These are phyloP conservation scores for Sinhomidia bicolor DNA, from an alignment of 2,888 invertebrate species.

Conservation along the genomic window DNA sequence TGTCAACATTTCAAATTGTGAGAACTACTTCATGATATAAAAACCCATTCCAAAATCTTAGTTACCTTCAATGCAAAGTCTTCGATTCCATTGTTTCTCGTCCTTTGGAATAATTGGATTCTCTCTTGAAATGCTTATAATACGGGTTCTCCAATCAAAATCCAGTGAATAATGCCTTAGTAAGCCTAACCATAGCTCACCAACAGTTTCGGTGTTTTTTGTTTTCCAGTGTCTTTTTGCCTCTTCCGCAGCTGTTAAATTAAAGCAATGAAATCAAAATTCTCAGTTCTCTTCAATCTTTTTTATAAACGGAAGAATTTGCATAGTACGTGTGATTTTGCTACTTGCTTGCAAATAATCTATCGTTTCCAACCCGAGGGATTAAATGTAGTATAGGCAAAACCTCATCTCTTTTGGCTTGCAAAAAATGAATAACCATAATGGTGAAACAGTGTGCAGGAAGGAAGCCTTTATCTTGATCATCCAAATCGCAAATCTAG, in stretches of 20 bases:
- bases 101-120: conserved; percentile 75
- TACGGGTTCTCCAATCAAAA: conserved; percentile 79
- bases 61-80: conserved; percentile 82
- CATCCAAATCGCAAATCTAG: conserved; percentile 83
- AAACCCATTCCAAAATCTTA: neutral
- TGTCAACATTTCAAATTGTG: conserved; percentile 78
- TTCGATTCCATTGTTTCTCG: conserved; percentile 81
- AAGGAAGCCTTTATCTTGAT: conserved; percentile 82
- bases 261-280: neutral
- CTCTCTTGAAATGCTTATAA: conserved; percentile 80
- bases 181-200: conserved; percentile 81
- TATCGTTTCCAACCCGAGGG: conserved; percentile 73
- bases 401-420: conserved; percentile 80
- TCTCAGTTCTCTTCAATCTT: no score
- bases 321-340: neutral
- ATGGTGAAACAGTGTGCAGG: conserved; percentile 83
- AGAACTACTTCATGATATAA: neutral
- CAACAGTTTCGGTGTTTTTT: conserved; percentile 81
- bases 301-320: neutral
- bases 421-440: conserved; percentile 83
- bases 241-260: conserved; percentile 76
- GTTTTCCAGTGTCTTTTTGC: conserved; percentile 80
- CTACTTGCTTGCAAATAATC: conserved; percentile 77
- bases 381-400: conserved; percentile 83
- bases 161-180: conserved; percentile 81